Conservation (phyloP, 1,140 invertebrate genomes). For the Tribolium castaneum region DNA sequence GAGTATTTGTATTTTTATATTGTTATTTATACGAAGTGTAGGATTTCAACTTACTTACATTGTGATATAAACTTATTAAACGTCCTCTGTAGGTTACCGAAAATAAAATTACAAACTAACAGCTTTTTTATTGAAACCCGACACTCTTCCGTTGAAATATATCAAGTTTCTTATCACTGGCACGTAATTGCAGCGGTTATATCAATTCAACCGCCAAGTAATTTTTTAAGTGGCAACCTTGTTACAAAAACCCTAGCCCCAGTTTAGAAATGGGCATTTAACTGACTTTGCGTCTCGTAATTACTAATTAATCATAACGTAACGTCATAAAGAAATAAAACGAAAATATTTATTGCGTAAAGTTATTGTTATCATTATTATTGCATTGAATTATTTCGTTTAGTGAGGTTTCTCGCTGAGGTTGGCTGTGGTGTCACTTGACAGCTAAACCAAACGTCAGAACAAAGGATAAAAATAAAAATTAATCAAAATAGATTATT, state of each 20-base stretch:
- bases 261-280: too few species aligned
- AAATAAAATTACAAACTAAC: slow-evolving; percentile 15
- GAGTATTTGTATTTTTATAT: slow-evolving; percentile 35
- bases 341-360: too few species aligned
- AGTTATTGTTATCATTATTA: too few species aligned
- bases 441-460: neutral
- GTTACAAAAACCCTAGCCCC: too few species aligned
- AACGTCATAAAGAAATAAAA: too few species aligned
- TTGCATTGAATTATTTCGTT: neutral
- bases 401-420: neutral
- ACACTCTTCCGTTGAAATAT: neutral
- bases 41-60: slow-evolving; percentile 17
- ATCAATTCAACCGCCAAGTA: too few species aligned
- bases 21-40: slow-evolving; percentile 30
- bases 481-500: neutral
- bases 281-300: too few species aligned
- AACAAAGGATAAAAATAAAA: neutral
- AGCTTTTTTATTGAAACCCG: neutral
- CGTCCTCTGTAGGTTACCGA: slow-evolving; percentile 3
- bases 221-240: too few species aligned
- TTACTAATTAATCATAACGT: too few species aligned
- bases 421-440: neutral
- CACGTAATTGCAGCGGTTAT: too few species aligned
- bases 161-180: neutral
- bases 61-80: slow-evolving; percentile 27